phyloP scores from a whole-genome alignment of 2,797 vertebrate genomes.

The Poeciliopsis turneri region DNA sequence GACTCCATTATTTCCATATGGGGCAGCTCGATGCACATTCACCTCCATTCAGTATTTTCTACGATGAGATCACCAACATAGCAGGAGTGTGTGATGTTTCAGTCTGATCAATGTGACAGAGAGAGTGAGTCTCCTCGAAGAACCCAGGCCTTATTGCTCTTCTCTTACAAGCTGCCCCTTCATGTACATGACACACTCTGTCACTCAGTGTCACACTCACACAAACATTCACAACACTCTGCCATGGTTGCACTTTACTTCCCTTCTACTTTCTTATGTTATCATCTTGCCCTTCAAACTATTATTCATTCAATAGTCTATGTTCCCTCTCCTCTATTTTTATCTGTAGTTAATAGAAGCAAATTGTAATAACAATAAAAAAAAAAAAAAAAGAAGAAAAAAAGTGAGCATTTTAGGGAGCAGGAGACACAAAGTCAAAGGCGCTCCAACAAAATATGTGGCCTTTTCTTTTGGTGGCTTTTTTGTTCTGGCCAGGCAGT shows the following conservation, averaged over 20 bases:
- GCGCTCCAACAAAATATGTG: too few species aligned
- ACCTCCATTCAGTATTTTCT: conserved; percentile 28
- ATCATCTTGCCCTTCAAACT: conserved; percentile 20
- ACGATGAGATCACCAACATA: conserved; percentile 37
- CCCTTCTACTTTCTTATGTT: background rate
- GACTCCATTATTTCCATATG: background rate
- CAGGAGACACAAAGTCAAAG: too few species aligned
- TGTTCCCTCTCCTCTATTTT: background rate
- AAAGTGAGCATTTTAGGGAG: background rate
- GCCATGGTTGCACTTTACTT: conserved; percentile 14
- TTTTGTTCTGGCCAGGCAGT: too few species aligned
- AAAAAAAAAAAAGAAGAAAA: background rate
- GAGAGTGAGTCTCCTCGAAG: conserved; percentile 66
- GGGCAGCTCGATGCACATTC: background rate
- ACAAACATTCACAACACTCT: conserved; percentile 20
- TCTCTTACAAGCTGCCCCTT: conserved; percentile 45
- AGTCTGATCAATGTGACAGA: conserved; percentile 69
- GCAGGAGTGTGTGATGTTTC: conserved; percentile 55
- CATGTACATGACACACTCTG: conserved; percentile 47
- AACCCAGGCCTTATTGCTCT: conserved; percentile 56
- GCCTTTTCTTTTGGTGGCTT: too few species aligned
- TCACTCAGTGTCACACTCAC: conserved; percentile 32
- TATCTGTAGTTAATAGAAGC: background rate
- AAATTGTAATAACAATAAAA: background rate
- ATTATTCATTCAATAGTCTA: background rate